phyloP scores from a whole-genome alignment of 2,888 invertebrate species.

The Caenorhabditis sp. region DNA sequence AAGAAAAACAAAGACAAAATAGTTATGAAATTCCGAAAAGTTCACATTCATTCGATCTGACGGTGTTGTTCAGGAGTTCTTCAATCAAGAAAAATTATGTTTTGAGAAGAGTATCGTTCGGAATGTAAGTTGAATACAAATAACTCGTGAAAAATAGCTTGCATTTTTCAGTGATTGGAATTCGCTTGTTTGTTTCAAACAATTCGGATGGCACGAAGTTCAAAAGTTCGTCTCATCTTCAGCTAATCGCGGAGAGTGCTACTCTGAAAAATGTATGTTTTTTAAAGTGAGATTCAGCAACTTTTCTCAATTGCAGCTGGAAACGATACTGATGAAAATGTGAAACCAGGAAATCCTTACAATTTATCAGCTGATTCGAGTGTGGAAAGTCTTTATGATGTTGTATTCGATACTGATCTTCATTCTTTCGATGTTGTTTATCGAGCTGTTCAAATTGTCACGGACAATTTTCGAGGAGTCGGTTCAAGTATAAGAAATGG shows the following conservation, averaged over 20 bases:
- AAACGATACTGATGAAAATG: not conserved
- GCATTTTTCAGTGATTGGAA: slow-evolving; percentile 19
- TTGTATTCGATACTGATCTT: slow-evolving; percentile 57
- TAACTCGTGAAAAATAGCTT: not conserved
- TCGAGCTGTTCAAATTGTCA: slow-evolving; percentile 61
- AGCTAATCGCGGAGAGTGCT: slow-evolving; percentile 8
- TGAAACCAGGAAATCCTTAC: slow-evolving; percentile 7
- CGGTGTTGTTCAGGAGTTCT: slow-evolving; percentile 27
- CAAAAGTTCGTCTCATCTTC: slow-evolving; percentile 15
- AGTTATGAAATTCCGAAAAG: not conserved
- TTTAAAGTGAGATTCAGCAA: too few species aligned
- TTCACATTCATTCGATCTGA: not conserved
- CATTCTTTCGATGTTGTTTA: slow-evolving; percentile 62
- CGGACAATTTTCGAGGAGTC: slow-evolving; percentile 28
- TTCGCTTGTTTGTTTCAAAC: slow-evolving; percentile 1
- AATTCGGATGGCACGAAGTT: slow-evolving; percentile 18
- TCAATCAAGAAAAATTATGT: slow-evolving; percentile 25
- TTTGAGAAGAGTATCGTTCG: slow-evolving; percentile 24
- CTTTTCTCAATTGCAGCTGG: not conserved
- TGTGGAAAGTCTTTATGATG: slow-evolving; percentile 28
- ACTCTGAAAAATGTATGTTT: too few species aligned
- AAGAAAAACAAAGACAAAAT: not conserved
- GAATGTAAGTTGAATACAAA: slow-evolving; percentile 6
- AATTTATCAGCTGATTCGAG: slow-evolving; percentile 29
- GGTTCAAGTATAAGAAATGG: slow-evolving; percentile 14